These are phyloP conservation scores for Cordilura impudica DNA, from an alignment of 2,888 invertebrate species.

Conservation along the genomic window DNA sequence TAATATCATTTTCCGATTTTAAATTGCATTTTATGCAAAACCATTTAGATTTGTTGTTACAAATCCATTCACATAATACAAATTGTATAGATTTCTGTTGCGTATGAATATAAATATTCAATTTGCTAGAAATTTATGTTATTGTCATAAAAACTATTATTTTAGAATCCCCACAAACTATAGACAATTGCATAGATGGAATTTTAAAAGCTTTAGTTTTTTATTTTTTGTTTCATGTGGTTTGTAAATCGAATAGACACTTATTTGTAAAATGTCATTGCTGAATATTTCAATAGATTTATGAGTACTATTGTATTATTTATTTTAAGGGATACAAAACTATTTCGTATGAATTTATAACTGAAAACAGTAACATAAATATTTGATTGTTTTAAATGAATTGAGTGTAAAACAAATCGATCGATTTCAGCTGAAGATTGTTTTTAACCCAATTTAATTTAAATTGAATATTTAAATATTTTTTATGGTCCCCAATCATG, in stretches of 20 bases:
- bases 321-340: no score
- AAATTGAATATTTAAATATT: no score
- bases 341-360: no score
- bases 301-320: neutral
- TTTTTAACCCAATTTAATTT: no score
- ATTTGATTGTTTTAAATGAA: no score
- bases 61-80: neutral
- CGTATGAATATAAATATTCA: neutral
- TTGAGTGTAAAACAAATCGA: no score
- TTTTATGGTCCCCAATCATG: no score
- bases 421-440: no score
- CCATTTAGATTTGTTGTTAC: neutral
- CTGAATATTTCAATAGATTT: constrained; percentile 19
- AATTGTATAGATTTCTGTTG: neutral
- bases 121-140: neutral
- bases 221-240: neutral
- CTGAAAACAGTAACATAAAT: no score
- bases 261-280: constrained; percentile 36
- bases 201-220: neutral
- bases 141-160: neutral
- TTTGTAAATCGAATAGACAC: constrained; percentile 15
- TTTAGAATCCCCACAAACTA: neutral
- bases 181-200: neutral
- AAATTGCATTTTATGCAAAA: neutral
- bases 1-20: neutral